Evolutionary conservation across 2,113 vertebrate genomes (phyloP), one percentile per base, ranked within the genome.

Genomic region (Psettodes erumei): DNA sequence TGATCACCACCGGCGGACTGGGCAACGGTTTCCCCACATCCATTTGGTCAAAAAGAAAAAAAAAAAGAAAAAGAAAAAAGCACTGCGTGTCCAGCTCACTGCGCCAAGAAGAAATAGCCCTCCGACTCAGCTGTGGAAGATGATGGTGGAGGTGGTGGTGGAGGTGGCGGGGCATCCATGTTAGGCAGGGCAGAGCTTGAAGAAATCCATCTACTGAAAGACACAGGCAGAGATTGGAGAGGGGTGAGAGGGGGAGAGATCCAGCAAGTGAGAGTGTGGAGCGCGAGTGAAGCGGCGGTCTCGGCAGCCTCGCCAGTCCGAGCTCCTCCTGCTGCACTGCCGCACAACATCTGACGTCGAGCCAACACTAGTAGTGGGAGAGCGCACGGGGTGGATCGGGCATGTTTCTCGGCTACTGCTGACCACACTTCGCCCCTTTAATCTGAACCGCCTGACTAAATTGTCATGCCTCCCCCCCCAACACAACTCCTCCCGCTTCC

Each of bases 21-120:
- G 92, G 90, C 93, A 93, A 88, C 93, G 82, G 90, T 84, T 95
- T 82, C 94, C 94, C 70, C 94, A 91, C 93, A 93, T 95, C 96
- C 96, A 95, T 97, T 93, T 61, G 79, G 60, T 35, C 45, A 61
- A 95, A 93, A 35, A 19, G 59, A 40, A 50, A 40, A 25, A 47
- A 12, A 13, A n/a, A 37, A 23, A 54, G 23, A 6, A 30, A 58
- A 23, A 50, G 18, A 95, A 93, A 35, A 12, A 95, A 94, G 94
- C 94, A 90, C 91, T 92, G 95, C 95, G 93, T 95, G 96, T 95
- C 96, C 96, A 77, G 92, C 93, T 98, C 95, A 98, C 96, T 98
- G 98, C 98, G 95, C 95, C 96, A 96, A 96, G 94, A 89, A 95
- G 95, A 91, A 95, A 87, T 90, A 95, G 92, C 92, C 95, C 95